phyloP scores from a whole-genome alignment of 2,888 invertebrate genomes.

The Tridacna gigas region DNA sequence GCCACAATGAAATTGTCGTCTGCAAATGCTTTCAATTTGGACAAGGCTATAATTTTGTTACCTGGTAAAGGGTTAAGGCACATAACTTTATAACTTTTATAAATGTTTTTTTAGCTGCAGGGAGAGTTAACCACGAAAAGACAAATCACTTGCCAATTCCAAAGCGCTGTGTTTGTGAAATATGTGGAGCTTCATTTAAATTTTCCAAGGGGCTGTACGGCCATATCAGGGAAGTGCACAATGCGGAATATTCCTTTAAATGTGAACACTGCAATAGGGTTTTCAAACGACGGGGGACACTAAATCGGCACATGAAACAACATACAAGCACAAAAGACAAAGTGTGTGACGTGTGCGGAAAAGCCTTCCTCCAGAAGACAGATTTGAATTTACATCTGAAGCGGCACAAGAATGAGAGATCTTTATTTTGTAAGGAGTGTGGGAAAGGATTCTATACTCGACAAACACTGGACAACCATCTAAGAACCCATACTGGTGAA shows the following conservation, averaged over 20 bases:
- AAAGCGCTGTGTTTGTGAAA: slow-evolving; percentile 1
- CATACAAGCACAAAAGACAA: neutral
- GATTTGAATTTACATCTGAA: slow-evolving; percentile 30
- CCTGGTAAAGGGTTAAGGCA: too few species aligned
- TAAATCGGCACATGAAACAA: neutral
- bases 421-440: slow-evolving; percentile 35
- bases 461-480: slow-evolving; percentile 21
- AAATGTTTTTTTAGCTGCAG: neutral
- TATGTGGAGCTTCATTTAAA: neutral
- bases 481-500: slow-evolving; percentile 9
- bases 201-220: slow-evolving; percentile 13
- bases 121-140: slow-evolving; percentile 1
- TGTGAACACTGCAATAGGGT: slow-evolving; percentile 38
- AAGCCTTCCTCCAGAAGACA: slow-evolving; percentile 22
- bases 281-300: slow-evolving; percentile 22
- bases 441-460: slow-evolving; percentile 29
- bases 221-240: slow-evolving; percentile 30
- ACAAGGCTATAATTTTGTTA: too few species aligned
- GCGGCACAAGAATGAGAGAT: slow-evolving; percentile 37
- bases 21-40: too few species aligned
- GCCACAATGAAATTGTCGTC: too few species aligned
- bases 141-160: neutral
- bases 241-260: slow-evolving; percentile 20
- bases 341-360: slow-evolving; percentile 10
- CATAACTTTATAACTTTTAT: too few species aligned